Evolutionary conservation across 2,113 vertebrate species (phyloP).

Genomic region (Bujurquina vittata): DNA sequence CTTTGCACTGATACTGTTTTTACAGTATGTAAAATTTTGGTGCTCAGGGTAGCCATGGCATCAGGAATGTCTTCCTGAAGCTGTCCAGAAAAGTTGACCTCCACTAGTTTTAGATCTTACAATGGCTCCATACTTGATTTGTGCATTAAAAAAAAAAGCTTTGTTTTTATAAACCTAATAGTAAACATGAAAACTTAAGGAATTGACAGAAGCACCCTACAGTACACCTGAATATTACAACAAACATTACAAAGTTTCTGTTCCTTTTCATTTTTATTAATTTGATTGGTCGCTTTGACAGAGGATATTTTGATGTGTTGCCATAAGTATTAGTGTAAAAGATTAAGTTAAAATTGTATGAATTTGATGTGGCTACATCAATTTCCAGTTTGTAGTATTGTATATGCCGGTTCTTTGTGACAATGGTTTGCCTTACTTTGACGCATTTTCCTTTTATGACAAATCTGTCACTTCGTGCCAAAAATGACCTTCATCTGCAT

Average conservation of each 20-base stretch:
- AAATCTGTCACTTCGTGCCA: neutral
- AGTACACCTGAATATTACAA: neutral
- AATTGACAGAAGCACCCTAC: neutral
- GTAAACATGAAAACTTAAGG: neutral
- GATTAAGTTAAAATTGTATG: constrained; percentile 3
- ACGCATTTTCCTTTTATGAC: neutral
- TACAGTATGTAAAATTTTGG: neutral
- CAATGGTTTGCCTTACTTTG: neutral
- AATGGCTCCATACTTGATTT: neutral
- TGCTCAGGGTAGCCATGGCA: neutral
- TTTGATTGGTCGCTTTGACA: neutral
- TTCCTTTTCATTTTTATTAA: constrained; percentile 5
- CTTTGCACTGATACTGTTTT: neutral
- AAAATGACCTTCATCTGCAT: neutral
- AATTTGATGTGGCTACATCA: neutral
- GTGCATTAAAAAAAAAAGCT: neutral
- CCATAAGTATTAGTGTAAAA: neutral
- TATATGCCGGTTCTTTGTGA: neutral
- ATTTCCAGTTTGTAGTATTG: constrained; percentile 14
- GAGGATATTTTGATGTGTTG: neutral
- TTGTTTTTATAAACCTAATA: neutral
- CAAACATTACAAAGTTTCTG: neutral
- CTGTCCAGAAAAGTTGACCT: neutral
- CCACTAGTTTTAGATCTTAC: neutral
- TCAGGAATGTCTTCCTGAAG: neutral